Base-by-base conservation (phyloP, 2,888 invertebrate genomes). In the Leptinotarsa tumamoca region DNA sequence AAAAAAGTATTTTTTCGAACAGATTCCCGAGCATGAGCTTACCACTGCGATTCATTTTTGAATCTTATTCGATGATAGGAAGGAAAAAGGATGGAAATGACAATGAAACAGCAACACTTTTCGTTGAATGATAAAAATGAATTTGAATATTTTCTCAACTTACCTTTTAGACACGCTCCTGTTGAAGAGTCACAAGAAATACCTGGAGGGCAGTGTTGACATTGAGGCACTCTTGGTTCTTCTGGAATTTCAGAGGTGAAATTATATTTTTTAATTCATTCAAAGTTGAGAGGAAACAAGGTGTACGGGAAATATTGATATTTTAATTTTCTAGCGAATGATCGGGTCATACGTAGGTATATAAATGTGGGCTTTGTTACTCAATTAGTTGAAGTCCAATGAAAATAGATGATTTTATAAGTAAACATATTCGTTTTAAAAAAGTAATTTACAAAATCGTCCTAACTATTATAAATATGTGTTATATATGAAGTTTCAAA, bases 141-240 rank as follows among this genome's bases (percentile, higher is more conserved):
- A 52, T 58, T 66, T 49, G 17, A 23, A n/a, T 52, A 33, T 69
- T 67, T 51, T 72, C 74, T 80, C 77, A 77, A 87, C 93, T 91
- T 92, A 96, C 96, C 95, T 92, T 94, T 93, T 86, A 94, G 92
- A 88, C 96, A 96, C 80, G 94, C 95, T 43, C 95, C 95, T 4
- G 95, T 95, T 73, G 92, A 91, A 27, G 94, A 93, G 87, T 96
- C 94, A 84, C 96, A 96, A 51, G 91, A 90, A 68, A 93, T 92
- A 79, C 95, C 96, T 52, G 94, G 92, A 73, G 95, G 93, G 86
- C 96, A 96, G 83, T 95, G 94, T 79, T 92, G 92, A 86, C 95
- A 95, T 81, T 92, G 88, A 7, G 84, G 83, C 54, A 82, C 76
- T 78, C 84, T 80, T 76, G 84, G 82, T 79, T 82, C 80, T 78